Base-by-base conservation (phyloP, 1,140 invertebrate genomes). In the Drosophila simulans region DNA sequence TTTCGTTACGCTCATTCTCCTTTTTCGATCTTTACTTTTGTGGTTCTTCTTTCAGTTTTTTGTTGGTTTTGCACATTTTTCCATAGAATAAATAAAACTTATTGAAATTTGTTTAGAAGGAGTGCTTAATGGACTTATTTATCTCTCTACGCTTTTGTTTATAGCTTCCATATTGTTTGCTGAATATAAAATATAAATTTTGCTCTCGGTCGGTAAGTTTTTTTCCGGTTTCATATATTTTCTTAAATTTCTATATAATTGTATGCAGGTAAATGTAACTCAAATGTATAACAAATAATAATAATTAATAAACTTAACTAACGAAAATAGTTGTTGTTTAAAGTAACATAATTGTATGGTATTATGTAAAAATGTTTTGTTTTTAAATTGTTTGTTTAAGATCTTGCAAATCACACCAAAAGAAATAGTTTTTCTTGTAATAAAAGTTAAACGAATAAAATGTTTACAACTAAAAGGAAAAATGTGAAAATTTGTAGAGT, bases 321-420 rank as follows among this genome's bases (percentile, higher is more conserved):
- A 70, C 70, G 45, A 78, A 83, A 64, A 82, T 86, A 58, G 70
- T 68, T 58, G 20, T n/a, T 35, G 22, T 71, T 73, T 53, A 71
- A 72, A 45, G 40, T 69, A 69, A 70, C 66, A 69, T 70, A 69
- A 54, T 55, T 69, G 34, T 48, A 46, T 68, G 68, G 51, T 68
- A 54, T 70, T 48, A 69, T 48, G 34, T 22, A 70, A 59, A 59
- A 77, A 35, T 43, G 56, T 76, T 76, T 55, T 56, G 31, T 60
- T 69, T 75, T 63, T 64, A 45, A n/a, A 43, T 75, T 64, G 39
- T 51, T 68, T 75, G 20, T 88, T 82, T 80, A 88, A 88, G 83
- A 88, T 88, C 83, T 88, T 80, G 71, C 79, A 88, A 80, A 88
- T 88, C 83, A 88, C 84, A 89, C 79, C 79, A 88, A 89, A 80